These are phyloP conservation scores for Microcebus lehilahytsara DNA, from an alignment of 2,113 vertebrate species.

Conservation along the genomic window DNA sequence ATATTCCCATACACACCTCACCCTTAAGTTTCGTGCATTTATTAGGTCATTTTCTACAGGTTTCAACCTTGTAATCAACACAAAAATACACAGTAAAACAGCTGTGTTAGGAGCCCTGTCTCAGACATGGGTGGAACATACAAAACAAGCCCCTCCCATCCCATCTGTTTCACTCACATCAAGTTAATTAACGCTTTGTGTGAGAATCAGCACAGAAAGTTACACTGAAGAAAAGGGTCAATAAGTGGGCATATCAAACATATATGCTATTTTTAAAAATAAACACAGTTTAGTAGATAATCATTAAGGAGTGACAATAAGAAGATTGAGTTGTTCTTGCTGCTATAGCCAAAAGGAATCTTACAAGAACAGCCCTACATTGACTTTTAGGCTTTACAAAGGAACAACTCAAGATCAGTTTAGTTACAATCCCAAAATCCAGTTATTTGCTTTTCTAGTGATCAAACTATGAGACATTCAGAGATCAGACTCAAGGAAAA, in stretches of 20 bases:
- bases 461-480: not conserved
- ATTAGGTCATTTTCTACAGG: not conserved
- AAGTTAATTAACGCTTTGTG: not conserved
- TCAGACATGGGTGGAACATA: no score
- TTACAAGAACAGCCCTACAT: not conserved
- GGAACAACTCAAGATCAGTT: not conserved
- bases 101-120: not conserved
- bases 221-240: not conserved
- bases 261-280: not conserved
- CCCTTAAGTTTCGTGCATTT: not conserved
- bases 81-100: not conserved
- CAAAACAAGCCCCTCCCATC: not conserved
- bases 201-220: not conserved
- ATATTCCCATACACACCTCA: not conserved
- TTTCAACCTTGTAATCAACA: not conserved
- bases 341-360: not conserved
- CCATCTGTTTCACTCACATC: not conserved
- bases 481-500: conserved; percentile 55
- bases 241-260: no score
- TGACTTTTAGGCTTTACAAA: not conserved
- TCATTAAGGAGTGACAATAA: not conserved
- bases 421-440: not conserved
- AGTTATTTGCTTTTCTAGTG: conserved; percentile 41
- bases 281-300: not conserved
- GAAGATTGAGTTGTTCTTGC: not conserved